Conservation (phyloP, 2,113 vertebrate genomes). For the Penelope pileata region DNA sequence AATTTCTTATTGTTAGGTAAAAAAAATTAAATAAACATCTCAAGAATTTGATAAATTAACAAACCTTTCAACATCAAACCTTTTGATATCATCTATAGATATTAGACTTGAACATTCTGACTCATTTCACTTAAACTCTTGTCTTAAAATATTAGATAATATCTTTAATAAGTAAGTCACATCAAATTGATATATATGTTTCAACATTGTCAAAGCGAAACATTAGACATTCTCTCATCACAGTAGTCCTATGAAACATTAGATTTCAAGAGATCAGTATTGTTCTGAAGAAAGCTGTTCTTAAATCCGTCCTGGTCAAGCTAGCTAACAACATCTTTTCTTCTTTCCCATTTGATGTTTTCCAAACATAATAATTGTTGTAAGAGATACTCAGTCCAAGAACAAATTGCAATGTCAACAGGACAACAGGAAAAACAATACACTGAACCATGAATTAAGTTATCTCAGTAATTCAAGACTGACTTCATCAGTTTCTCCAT, state of each 20-base stretch:
- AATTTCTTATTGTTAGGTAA: neutral
- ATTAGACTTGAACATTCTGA: neutral
- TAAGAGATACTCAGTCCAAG: neutral
- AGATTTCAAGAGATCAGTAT: neutral
- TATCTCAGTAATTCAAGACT: neutral
- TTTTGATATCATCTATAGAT: neutral
- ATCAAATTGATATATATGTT: conserved; percentile 20
- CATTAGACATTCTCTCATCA: neutral
- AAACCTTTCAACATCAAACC: neutral
- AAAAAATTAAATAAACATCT: conserved; percentile 9
- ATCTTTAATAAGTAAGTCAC: neutral
- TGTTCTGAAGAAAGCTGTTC: neutral
- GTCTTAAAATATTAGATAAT: neutral
- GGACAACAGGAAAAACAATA: neutral
- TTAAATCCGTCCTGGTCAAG: neutral
- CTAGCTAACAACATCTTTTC: neutral
- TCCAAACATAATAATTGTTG: neutral
- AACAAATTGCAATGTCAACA: neutral
- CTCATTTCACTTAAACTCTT: neutral
- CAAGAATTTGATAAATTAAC: neutral
- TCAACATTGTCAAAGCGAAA: neutral
- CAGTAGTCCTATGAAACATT: neutral
- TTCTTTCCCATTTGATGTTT: neutral
- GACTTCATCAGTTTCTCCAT: neutral
- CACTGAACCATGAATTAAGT: neutral